Base-by-base conservation (phyloP, 2,797 vertebrate genomes). In the Arctocebus calabarensis region DNA sequence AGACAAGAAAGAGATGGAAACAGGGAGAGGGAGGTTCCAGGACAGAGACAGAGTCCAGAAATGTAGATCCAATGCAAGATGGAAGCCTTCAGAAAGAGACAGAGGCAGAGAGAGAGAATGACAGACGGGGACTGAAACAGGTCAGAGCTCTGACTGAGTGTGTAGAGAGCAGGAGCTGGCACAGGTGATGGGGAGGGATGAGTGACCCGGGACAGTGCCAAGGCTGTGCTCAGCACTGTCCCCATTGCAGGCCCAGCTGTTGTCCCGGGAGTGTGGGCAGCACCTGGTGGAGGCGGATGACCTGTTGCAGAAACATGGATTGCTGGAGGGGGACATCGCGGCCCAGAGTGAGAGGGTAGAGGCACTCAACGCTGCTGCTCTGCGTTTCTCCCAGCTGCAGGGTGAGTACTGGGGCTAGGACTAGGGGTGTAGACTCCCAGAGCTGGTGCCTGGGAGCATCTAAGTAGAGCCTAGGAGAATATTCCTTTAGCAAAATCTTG, bases 251-350 rank as follows among this genome's bases (percentile, higher is more conserved):
- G 98, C 99, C 75, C 99, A 99, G 96, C 98, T 99, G 98, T 97
- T 99, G 48, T 99, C 99, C 0, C 99, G 99, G 97, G 99, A 99
- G 73, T 98, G 99, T 55, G 99, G 99, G 77, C 99, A 99, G 94
- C 99, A 99, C 84, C 99, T 99, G 11, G 98, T 99, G 96, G 99
- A 99, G 97, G 99, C 99, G 0, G 99, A 99, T 3, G 99, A 99
- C 97, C 98, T 99, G 23, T 97, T 99, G 94, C 99, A 99, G 99
- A 99, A 99, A 93, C 99, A 99, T 3, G 98, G 98, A 62, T 98
- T 99, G 29, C 98, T 99, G 97, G 99, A 99, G 94, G 99, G 99
- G 0, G 99, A 99, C 96, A 99, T 99, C 4, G n/a, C 98, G 0
- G 99, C 99, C 3, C 99, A 99, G 98, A 99, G 98, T 0, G 99